These are phyloP conservation scores for Ctena decussata DNA, from an alignment of 2,888 invertebrate genomes.

Conservation along the genomic window DNA sequence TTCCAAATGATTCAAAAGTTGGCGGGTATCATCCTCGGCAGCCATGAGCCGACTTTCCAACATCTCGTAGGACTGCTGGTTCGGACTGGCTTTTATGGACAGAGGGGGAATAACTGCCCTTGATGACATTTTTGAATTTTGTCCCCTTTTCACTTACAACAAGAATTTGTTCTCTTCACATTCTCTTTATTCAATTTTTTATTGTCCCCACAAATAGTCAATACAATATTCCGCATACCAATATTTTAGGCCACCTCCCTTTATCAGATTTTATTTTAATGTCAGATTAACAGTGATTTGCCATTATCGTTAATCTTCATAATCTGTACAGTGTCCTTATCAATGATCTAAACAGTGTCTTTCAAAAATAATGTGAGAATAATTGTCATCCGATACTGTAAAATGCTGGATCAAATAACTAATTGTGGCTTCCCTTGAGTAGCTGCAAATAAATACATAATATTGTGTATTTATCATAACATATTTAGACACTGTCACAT, in stretches of 20 bases:
- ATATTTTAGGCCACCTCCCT: too few species aligned
- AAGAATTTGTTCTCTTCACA: background rate
- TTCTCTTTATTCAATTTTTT: too few species aligned
- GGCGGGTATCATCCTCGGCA: constrained; percentile 77
- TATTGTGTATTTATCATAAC: too few species aligned
- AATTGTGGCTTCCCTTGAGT: background rate
- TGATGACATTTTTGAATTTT: constrained; percentile 23
- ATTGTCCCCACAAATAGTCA: too few species aligned
- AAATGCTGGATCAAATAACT: background rate
- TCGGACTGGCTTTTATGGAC: constrained; percentile 47
- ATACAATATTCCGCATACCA: too few species aligned
- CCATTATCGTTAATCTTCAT: background rate
- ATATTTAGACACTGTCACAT: too few species aligned
- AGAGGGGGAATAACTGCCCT: constrained; percentile 76
- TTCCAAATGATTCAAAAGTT: constrained; percentile 75
- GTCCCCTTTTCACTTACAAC: background rate
- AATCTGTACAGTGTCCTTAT: background rate
- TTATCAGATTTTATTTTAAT: background rate
- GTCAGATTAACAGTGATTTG: background rate
- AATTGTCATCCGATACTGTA: background rate
- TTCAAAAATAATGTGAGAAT: background rate
- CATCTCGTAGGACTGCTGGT: constrained; percentile 73
- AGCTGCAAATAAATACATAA: background rate
- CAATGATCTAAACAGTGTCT: background rate
- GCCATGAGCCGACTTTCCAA: constrained; percentile 73